Evolutionary conservation across 1,140 invertebrate species (phyloP).

Genomic region (Drosophila pallidifrons): DNA sequence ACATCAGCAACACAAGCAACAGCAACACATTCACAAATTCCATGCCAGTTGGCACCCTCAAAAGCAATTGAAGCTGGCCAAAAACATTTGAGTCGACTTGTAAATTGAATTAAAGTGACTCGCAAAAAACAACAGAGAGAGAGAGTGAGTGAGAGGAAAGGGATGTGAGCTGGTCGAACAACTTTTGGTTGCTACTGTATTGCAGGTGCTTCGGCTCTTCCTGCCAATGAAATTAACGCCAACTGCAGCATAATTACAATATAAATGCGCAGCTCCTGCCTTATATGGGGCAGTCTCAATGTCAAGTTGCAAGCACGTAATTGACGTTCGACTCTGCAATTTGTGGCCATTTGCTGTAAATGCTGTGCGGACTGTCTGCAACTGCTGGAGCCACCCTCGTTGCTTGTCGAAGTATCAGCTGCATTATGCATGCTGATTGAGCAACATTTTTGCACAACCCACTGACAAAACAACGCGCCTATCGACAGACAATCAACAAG

Average conservation of each 20-base stretch:
- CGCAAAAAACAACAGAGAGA: slow-evolving; percentile 14
- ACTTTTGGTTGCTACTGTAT: slow-evolving; percentile 51
- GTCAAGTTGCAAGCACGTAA: slow-evolving; percentile 67
- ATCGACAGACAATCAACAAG: slow-evolving; percentile 80
- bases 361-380: slow-evolving; percentile 10
- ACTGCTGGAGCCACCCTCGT: slow-evolving; percentile 69
- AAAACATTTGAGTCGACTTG: slow-evolving; percentile 63
- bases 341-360: slow-evolving; percentile 48
- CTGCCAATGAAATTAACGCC: slow-evolving; percentile 77
- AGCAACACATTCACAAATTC: slow-evolving; percentile 67
- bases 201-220: slow-evolving; percentile 59
- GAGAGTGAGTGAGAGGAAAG: slow-evolving; percentile 33
- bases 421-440: slow-evolving; percentile 82
- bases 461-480: slow-evolving; percentile 81
- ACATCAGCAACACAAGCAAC: slow-evolving; percentile 30
- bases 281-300: slow-evolving; percentile 71
- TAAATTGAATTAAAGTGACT: slow-evolving; percentile 84
- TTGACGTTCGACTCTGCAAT: slow-evolving; percentile 55
- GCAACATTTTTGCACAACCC: slow-evolving; percentile 82
- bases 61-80: slow-evolving; percentile 53
- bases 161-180: slow-evolving; percentile 22
- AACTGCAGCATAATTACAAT: slow-evolving; percentile 78
- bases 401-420: slow-evolving; percentile 50
- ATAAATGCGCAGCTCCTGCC: slow-evolving; percentile 75
- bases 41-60: slow-evolving; percentile 76